Evolutionary conservation across 2,888 invertebrate species (phyloP), one percentile per base, ranked within the genome.

Genomic region (Mythimna pallens): DNA sequence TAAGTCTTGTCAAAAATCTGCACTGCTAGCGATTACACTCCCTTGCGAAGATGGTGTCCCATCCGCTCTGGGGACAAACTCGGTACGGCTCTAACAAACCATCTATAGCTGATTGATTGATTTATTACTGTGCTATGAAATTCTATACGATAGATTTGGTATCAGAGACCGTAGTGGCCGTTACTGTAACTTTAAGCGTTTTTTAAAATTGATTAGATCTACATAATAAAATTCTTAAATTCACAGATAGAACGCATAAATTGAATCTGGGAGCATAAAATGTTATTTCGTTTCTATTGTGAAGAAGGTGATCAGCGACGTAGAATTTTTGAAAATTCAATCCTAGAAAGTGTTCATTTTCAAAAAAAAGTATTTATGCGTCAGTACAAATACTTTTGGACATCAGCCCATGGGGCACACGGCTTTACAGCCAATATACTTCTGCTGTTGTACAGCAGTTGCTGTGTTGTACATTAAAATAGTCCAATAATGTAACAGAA

Each of bases 21-120:
- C 71, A 58, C 52, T 9, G 40, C 47, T 52, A 73, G 74, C 55
- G 61, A 72, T 25, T 65, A 17, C 55, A 52, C 36, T 81, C 83
- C 78, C 81, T 67, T 70, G 83, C 65, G 84, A 82, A 47, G 17
- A 63, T 66, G 59, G 59, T 74, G 75, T 76, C 66, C 77, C 43
- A 69, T 36, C 54, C 34, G 55, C 61, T 58, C 62, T 43, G 50
- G 74, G 73, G 76, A 78, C 65, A 72, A 78, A 80, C 73, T 70
- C 62, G 55, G 63, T 17, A 63, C 22, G 34, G 57, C 73, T 71
- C 65, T 85, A 78, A 80, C 80, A 78, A 85, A 83, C 71, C 80
- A 69, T 22, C 65, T 61, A 80, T 76, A 64, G 64, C 64, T 76
- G 76, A 74, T 76, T 76, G 76, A 75, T 84, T 77, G 65, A 79